A percentile compares a stretch with the other conserved stretches of the same genome.
These are phyloP conservation scores for Thyatira batis DNA, from an alignment of 2,888 invertebrate species.

Conservation along the genomic window DNA sequence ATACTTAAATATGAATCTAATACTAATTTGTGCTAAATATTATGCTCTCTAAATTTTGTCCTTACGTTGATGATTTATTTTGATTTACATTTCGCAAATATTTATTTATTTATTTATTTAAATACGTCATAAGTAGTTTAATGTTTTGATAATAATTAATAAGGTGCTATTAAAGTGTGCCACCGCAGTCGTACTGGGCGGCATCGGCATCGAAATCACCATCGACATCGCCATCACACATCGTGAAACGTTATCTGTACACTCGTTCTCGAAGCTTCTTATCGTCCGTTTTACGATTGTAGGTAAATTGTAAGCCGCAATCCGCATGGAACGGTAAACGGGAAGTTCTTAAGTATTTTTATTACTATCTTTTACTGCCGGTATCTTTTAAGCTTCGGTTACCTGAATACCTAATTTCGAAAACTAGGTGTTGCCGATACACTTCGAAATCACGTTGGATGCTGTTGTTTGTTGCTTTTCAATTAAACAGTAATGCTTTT, in stretches of 20 bases:
- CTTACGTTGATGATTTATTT: too few relatives aligned
- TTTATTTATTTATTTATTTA: too few relatives aligned
- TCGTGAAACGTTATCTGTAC: conserved; percentile 6
- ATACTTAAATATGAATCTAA: too few relatives aligned
- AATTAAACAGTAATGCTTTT: neutral
- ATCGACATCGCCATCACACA: neutral
- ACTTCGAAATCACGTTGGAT: conserved; percentile 10
- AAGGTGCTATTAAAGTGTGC: neutral
- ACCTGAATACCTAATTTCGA: conserved; percentile 28
- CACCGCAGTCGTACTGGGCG: neutral
- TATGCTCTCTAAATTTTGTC: too few relatives aligned
- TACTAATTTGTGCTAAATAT: too few relatives aligned
- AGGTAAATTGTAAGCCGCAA: conserved; percentile 17
- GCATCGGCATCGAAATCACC: neutral
- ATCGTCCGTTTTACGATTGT: conserved; percentile 14
- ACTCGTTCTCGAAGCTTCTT: conserved; percentile 10
- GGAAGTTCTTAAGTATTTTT: conserved; percentile 31
- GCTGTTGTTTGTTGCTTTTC: neutral
- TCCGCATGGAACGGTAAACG: conserved; percentile 37
- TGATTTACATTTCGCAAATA: too few relatives aligned
- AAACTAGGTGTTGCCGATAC: conserved; percentile 7
- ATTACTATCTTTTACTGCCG: conserved; percentile 35
- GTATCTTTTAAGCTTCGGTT: conserved; percentile 16
- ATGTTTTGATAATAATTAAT: neutral
- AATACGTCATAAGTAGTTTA: neutral